phyloP scores from a whole-genome alignment of 2,797 vertebrate genomes.

The Lithobates pipiens region DNA sequence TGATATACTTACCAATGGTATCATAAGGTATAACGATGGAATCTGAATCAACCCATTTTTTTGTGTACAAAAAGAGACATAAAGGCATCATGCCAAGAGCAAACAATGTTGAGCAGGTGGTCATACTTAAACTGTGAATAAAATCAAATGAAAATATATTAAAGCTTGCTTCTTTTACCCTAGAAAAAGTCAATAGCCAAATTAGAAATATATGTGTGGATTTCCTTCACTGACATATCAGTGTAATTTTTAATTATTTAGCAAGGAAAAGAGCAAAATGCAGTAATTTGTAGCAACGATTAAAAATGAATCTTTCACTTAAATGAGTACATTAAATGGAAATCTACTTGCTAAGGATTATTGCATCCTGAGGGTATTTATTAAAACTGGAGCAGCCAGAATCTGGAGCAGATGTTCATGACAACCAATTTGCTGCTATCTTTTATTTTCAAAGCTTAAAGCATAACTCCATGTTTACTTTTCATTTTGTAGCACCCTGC shows the following conservation, averaged over 20 bases:
- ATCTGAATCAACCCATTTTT: constrained; percentile 81
- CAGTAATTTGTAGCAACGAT: background rate
- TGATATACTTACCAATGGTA: constrained; percentile 85
- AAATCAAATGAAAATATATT: constrained; percentile 44
- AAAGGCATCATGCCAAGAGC: constrained; percentile 98
- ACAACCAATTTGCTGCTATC: too few species aligned
- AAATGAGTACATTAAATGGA: too few species aligned
- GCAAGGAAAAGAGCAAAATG: background rate
- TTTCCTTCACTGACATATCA: background rate
- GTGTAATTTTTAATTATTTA: too few species aligned
- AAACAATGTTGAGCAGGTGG: constrained; percentile 91
- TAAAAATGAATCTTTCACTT: too few species aligned
- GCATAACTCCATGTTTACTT: too few species aligned
- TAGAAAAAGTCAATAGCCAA: background rate
- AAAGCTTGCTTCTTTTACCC: background rate
- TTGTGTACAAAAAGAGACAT: constrained; percentile 90
- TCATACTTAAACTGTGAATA: constrained; percentile 92
- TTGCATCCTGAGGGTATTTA: too few species aligned
- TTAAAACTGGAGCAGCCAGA: too few species aligned
- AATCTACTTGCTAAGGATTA: too few species aligned
- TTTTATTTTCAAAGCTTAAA: too few species aligned
- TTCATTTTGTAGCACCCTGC: too few species aligned
- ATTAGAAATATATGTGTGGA: background rate
- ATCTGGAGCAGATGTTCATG: too few species aligned
- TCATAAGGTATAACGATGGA: constrained; percentile 87